Evolutionary conservation across 2,113 vertebrate species (phyloP), one percentile per base, ranked within the genome.

Genomic region (Sapayoa aenigma): DNA sequence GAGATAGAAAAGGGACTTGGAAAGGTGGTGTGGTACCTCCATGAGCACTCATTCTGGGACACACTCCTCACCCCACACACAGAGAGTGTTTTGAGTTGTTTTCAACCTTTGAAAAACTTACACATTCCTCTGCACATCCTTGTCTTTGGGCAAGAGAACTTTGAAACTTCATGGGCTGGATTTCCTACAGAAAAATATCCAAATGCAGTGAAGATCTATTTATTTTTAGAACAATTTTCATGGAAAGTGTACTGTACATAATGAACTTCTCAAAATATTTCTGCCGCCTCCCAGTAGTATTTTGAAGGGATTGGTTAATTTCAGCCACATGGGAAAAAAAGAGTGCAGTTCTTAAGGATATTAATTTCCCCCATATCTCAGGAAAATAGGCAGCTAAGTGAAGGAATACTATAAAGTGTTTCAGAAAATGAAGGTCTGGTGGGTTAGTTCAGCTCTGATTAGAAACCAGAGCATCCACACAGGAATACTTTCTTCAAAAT

Each of bases 241-340:
- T 66, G 35, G 39, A 77, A 86, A 88, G 12, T 0, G 0, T n/a
- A 14, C 12, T 1, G 0, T 35, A n/a, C 8, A 4, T 35, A 30
- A 41, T 9, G 39, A 8, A 5, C 7, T 41, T 67, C 16, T 65
- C 47, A 58, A 56, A 4, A 4, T 58, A 52, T 14, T 2, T 71
- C 47, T 79, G 14, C 8, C 3, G 82, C 75, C 58, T 72, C 12
- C 9, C 60, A 12, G 33, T 72, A 69, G 33, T 3, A 0, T 80
- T 77, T 85, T 69, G 75, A 67, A 84, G 39, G 25, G 58, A 59
- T 27, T 88, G 41, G 6, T 20, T 90, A 9, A 83, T 80, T 92
- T 84, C 85, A 47, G n/a, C 7, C 55, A 39, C 23, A 12, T 58
- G 5, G 9, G 46, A 69, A 90, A 88, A 42, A 55, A 76, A 6